Base-by-base conservation (phyloP, 2,113 vertebrate genomes). In the Channa argus region DNA sequence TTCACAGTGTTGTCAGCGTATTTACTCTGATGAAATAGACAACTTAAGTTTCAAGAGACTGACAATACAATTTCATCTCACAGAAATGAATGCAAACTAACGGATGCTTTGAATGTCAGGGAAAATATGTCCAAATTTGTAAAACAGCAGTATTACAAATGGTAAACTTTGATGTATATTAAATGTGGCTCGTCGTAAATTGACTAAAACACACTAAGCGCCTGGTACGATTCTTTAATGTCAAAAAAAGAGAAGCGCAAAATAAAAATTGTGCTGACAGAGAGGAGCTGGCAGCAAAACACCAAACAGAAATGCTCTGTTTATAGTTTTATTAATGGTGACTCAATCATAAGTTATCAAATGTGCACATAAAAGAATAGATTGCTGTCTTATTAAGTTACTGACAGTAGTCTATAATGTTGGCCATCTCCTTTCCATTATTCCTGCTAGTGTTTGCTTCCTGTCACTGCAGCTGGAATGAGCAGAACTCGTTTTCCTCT, bases 311-410 rank as follows among this genome's bases (percentile, higher is more conserved):
- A 82, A 74, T 80, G 71, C 80, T 79, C 62, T 34, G 56, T 63
- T 80, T 66, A 66, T 51, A 73, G 53, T 84, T 79, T 84, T 72
- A 76, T 83, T 79, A 69, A 53, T 39, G 63, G 64, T 44, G 71
- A 62, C 53, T 68, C 54, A 74, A 68, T 80, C 65, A 64, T 46
- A 61, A 71, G 61, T n/a, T 58, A 61, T 79, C 60, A 72, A 76
- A 86, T 39, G 3, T 63, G 66, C 75, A 53, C 73, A 64, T 50
- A 8, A 82, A 73, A 83, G 67, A 55, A 76, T 38, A 34, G 71
- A 69, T 58, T 61, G 69, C 53, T 59, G 50, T 54, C 60, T 75
- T 72, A 68, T 79, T 81, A 64, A 37, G 71, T 64, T 71, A 75
- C 46, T 73, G 51, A 55, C 69, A 15, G 51, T 15, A 2, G 10